Evolutionary conservation across 2,888 invertebrate genomes (phyloP), one percentile per base, ranked within the genome.

Genomic region (Aporophyla nigra): DNA sequence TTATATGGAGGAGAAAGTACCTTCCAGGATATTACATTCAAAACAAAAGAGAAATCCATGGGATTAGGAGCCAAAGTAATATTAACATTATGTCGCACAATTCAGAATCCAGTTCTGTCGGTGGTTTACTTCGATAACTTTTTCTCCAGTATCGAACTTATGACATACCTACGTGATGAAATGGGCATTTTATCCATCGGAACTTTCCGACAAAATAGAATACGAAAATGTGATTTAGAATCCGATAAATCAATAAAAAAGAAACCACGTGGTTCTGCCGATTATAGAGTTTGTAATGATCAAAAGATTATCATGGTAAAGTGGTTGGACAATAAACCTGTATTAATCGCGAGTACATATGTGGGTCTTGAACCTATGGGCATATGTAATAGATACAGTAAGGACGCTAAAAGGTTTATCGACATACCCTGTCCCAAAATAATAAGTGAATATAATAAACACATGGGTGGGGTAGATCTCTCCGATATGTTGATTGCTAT

Each of bases 261-360:
- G 70, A 61, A 70, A 61, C 61, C 33, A 70, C 59, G 61, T 9
- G 40, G 70, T 70, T 51, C 46, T 61, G 51, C 16, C 9, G 59
- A 70, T 70, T 59, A 70, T 61, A 70, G 59, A 70, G 9, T 61
- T 61, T 61, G 61, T 61, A 70, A 70, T 70, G 49, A 70, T 61
- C 49, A 61, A 61, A 70, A 70, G 51, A 61, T 70, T 61, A 70
- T 61, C 16, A 70, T 70, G 51, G 33, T 70, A 14, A 61, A 61
- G 33, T 70, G 70, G 70, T 61, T 61, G 33, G 59, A 59, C 59
- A 69, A 69, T 19, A 69, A 59, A 33, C 69, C 69, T 58, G 69
- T 69, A 58, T 12, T 69, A 49, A 69, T 69, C 49, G 49, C 49
- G 5, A 16, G 49, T 49, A 49, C 49, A 49, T 54, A 54, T 54